Conservation (phyloP, 1,140 invertebrate species). For the Drosophila mayri region DNA sequence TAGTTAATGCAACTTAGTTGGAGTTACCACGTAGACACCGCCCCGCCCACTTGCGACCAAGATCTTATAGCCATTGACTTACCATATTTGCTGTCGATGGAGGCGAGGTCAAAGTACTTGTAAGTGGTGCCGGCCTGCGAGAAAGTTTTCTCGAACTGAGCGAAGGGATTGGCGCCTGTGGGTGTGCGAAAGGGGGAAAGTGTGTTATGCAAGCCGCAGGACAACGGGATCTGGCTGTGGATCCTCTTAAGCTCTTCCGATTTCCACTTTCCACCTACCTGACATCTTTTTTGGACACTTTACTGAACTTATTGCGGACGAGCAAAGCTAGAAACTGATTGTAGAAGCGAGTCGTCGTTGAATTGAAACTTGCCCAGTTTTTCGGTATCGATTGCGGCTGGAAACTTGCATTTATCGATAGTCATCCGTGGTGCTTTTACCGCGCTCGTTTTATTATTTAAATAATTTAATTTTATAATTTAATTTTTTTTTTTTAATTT, state of each 20-base stretch:
- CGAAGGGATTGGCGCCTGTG: conserved; percentile 89
- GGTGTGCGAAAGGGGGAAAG: background rate
- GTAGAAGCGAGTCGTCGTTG: background rate
- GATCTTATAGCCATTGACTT: conserved; percentile 87
- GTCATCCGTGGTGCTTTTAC: background rate
- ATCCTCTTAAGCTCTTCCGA: background rate
- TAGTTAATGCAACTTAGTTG: background rate
- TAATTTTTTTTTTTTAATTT: background rate
- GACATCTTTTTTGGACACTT: conserved; percentile 55
- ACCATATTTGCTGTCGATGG: conserved; percentile 92
- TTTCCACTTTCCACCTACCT: conserved; percentile 38
- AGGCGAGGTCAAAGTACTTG: conserved; percentile 91
- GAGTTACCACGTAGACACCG: conserved; percentile 35
- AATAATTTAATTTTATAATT: too few species aligned
- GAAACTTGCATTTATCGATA: background rate
- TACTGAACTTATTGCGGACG: conserved; percentile 59
- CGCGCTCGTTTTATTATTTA: background rate
- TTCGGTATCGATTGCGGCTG: background rate
- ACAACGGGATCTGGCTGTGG: background rate
- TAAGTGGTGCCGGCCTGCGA: conserved; percentile 88
- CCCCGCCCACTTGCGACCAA: conserved; percentile 5
- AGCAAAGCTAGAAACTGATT: conserved; percentile 54
- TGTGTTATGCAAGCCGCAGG: conserved; percentile 49
- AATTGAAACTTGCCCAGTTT: conserved; percentile 4
- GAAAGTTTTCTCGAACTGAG: conserved; percentile 89